phyloP scores from a whole-genome alignment of 2,113 vertebrate species.

The Plecturocebus donacophilus region DNA sequence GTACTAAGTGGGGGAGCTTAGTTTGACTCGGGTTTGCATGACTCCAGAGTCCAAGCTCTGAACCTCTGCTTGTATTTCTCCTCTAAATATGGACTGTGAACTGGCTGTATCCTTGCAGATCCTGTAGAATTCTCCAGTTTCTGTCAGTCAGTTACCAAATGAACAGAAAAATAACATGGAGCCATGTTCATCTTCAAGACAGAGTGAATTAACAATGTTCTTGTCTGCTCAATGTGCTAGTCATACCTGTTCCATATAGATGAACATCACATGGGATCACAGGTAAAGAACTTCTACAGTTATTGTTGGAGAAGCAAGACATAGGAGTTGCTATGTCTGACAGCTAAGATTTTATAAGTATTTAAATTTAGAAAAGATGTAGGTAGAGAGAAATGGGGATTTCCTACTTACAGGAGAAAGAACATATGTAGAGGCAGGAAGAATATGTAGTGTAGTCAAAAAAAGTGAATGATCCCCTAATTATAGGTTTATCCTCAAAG shows the following conservation, averaged over 20 bases:
- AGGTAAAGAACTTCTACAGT: neutral
- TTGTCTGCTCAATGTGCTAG: neutral
- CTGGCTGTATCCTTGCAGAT: neutral
- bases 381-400: neutral
- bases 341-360: neutral
- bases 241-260: neutral
- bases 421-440: neutral
- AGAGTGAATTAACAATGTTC: neutral
- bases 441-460: neutral
- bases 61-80: neutral
- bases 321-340: neutral
- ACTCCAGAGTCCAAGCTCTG: neutral
- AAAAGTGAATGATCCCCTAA: neutral
- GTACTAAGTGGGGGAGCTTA: neutral
- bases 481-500: conserved; percentile 2
- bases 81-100: neutral
- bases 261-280: neutral
- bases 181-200: neutral
- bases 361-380: neutral
- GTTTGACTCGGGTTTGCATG: neutral
- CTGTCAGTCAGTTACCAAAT: neutral
- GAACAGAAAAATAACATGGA: neutral
- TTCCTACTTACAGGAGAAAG: neutral
- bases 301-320: neutral
- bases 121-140: conserved; percentile 15